Evolutionary conservation across 1,140 invertebrate genomes (phyloP).

Genomic region (Camponotus vicinus): DNA sequence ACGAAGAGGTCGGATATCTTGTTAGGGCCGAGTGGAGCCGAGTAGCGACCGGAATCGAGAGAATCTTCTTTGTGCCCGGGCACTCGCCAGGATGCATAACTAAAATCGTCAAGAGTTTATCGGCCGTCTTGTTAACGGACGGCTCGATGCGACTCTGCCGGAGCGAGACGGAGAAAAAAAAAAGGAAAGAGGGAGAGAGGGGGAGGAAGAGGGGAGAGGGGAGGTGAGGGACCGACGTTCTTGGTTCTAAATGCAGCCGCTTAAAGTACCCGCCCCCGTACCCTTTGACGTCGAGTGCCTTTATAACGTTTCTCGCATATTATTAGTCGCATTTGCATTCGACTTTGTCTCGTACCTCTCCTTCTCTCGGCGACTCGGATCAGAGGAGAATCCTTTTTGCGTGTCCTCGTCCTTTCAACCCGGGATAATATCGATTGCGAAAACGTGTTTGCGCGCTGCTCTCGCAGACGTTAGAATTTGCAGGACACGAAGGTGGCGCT

Average conservation of each 20-base stretch:
- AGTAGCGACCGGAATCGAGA: conserved; percentile 23
- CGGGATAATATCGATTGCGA: conserved; percentile 36
- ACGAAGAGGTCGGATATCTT: conserved; percentile 47
- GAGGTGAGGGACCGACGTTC: conserved; percentile 45
- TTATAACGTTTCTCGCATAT: conserved; percentile 65
- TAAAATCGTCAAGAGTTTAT: conserved; percentile 68
- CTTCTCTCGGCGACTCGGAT: not conserved
- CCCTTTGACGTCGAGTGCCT: conserved; percentile 62
- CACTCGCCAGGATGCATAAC: conserved; percentile 63
- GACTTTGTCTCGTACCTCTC: conserved; percentile 56
- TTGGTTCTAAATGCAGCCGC: conserved; percentile 56
- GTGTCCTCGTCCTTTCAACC: too few species aligned
- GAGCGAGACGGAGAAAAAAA: not conserved
- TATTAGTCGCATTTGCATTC: conserved; percentile 69
- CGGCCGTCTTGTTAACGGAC: conserved; percentile 70
- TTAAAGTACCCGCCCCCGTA: conserved; percentile 40
- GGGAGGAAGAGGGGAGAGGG: not conserved
- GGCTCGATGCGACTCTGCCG: conserved; percentile 18
- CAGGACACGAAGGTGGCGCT: conserved; percentile 57
- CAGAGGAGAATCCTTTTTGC: conserved; percentile 2
- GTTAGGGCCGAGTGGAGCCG: conserved; percentile 48
- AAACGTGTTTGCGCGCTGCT: conserved; percentile 40
- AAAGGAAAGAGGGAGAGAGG: too few species aligned
- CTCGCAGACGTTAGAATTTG: conserved; percentile 43
- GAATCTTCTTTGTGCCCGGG: conserved; percentile 71